Evolutionary conservation across 2,888 invertebrate genomes (phyloP), one percentile per base, ranked within the genome.

Genomic region (Caenorhabditis drosophilae): DNA sequence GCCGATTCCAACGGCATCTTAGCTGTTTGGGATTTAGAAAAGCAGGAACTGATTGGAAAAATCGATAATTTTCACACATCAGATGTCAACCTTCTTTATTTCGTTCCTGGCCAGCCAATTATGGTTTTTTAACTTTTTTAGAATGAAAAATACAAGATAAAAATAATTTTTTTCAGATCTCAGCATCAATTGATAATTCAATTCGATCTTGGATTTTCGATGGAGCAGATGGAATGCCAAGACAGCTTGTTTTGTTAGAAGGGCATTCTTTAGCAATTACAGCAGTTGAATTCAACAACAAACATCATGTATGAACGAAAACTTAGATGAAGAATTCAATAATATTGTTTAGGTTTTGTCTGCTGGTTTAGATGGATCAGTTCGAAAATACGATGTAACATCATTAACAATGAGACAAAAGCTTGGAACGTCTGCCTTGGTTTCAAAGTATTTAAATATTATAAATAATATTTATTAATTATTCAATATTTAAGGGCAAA

Each of bases 11-110:
- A 60, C 3, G 97, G 98, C 0, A 91, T 93, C 80, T 88, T 97
- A 73, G 92, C 92, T 0, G 88, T 96, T 83, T 98, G 97, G 97
- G 90, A 96, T 85, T 87, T 98, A 64, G 86, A 87, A 66, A 84
- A 85, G 42, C 81, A 81, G 61, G 82, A 89, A 83, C 88, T 94
- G 0, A 87, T 90, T 55, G 90, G 90, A 62, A 94, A 94, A 84
- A 85, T 94, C 20, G 86, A 90, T 47, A 86, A 88, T 40, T 93
- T 92, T 1, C 98, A 98, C 83, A 46, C 88, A 44, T 88, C 87
- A 1, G 84, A 89, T 12, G 90, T 97, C 2, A 89, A 89, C 11
- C 92, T 94, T 0, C 85, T 94, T 77, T 87, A 89, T 73, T 95
- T 91, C 85, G 86, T 97, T 45, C 90, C 91, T 45, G 90, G 89